Conservation (phyloP, 1,140 invertebrate species). For the Caenorhabditis inopinata region DNA sequence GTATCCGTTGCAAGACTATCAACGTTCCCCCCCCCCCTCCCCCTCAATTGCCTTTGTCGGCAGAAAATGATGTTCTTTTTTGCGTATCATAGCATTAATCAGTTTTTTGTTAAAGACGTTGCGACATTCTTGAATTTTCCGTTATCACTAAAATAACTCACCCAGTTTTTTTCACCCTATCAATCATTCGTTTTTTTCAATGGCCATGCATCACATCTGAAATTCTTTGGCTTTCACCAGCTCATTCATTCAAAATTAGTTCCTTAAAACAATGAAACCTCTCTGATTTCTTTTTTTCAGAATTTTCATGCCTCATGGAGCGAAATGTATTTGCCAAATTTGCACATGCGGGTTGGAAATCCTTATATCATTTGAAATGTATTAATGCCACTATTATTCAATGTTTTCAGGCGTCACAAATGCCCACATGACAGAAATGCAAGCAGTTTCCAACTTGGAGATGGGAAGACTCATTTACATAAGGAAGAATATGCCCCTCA, state of each 20-base stretch:
- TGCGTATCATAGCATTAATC: background rate
- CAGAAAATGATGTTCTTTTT: background rate
- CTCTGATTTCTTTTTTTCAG: background rate
- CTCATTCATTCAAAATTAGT: background rate
- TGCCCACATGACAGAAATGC: conserved; percentile 40
- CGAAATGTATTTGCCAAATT: conserved; percentile 42
- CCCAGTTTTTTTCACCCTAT: too few species aligned
- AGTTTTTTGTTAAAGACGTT: background rate
- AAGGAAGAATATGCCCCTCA: background rate
- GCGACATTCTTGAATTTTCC: conserved; percentile 23
- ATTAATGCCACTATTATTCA: background rate
- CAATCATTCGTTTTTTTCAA: background rate
- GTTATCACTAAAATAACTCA: conserved; percentile 14
- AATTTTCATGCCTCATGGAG: conserved; percentile 4
- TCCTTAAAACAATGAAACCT: background rate
- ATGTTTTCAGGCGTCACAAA: conserved; percentile 31
- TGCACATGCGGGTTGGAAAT: conserved; percentile 42
- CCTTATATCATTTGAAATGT: background rate
- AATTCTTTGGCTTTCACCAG: too few species aligned
- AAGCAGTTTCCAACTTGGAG: conserved; percentile 26
- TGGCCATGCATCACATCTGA: too few species aligned
- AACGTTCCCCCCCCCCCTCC: too few species aligned
- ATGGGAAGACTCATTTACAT: background rate
- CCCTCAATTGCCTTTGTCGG: too few species aligned
- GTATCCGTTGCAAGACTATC: too few species aligned